A percentile compares a stretch with the other conserved stretches of the same genome.
Evolutionary conservation across 2,888 invertebrate genomes (phyloP).

Genomic region (Scaeva pyrastri): DNA sequence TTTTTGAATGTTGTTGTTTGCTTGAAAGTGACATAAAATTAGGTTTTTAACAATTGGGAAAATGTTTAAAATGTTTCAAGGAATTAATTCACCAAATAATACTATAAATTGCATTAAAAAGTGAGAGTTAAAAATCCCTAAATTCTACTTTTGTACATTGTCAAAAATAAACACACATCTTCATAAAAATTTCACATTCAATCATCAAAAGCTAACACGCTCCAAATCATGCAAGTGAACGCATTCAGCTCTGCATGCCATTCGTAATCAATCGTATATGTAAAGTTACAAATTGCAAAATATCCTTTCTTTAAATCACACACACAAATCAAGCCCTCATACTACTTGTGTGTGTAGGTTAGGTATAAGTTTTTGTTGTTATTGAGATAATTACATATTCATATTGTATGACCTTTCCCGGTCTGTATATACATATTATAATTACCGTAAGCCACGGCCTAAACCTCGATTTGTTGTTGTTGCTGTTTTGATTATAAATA

Average conservation of each 20-base stretch:
- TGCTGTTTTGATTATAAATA: neutral
- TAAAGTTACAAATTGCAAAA: neutral
- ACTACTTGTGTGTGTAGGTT: neutral
- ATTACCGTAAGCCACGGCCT: neutral
- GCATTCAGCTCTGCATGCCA: neutral
- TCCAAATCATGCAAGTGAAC: neutral
- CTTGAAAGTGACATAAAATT: too few species aligned
- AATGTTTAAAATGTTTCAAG: too few species aligned
- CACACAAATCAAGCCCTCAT: too few species aligned
- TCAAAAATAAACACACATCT: neutral
- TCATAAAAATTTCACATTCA: conserved; percentile 30
- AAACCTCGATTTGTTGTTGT: neutral
- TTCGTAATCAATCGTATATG: conserved; percentile 2
- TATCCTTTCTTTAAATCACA: conserved; percentile 4
- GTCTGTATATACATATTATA: neutral
- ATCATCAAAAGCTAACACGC: conserved; percentile 7
- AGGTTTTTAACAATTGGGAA: too few species aligned
- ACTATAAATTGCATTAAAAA: too few species aligned
- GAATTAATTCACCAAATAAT: too few species aligned
- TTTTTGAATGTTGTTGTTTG: too few species aligned
- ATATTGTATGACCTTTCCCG: conserved; percentile 8
- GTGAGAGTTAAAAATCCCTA: too few species aligned
- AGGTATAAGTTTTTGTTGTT: neutral
- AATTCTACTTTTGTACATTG: too few species aligned
- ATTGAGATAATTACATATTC: conserved; percentile 1